Conservation (phyloP, 2,888 invertebrate genomes). For the Hypomecis atomaria region DNA sequence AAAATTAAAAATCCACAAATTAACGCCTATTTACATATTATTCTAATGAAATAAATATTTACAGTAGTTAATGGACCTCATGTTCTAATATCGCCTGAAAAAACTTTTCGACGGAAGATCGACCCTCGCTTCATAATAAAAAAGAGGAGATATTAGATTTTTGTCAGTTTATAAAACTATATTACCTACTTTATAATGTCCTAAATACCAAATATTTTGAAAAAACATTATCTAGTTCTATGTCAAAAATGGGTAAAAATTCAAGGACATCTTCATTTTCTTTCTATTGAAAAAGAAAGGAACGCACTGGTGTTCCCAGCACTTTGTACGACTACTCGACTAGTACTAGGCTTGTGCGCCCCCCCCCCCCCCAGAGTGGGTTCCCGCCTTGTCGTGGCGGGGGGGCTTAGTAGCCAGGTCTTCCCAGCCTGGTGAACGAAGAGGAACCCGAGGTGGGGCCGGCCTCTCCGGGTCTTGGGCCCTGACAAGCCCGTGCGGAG, state of each 20-base stretch:
- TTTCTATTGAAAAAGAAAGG: too few species aligned
- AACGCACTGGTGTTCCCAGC: too few species aligned
- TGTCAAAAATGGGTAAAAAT: neutral
- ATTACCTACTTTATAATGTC: neutral
- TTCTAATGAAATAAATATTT: slow-evolving; percentile 12
- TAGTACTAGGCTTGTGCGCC: too few species aligned
- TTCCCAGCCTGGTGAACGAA: too few species aligned
- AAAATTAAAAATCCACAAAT: neutral
- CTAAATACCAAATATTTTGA: neutral
- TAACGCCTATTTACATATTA: slow-evolving; percentile 16
- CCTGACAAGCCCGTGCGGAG: too few species aligned
- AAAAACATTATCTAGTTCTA: slow-evolving; percentile 1
- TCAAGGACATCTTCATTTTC: neutral
- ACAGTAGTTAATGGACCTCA: neutral
- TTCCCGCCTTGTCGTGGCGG: too few species aligned
- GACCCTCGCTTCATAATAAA: neutral
- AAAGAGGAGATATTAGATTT: slow-evolving; percentile 1
- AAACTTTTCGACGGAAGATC: too few species aligned
- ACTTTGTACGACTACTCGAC: too few species aligned
- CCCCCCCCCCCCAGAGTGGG: too few species aligned
- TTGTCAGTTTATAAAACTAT: slow-evolving; percentile 3
- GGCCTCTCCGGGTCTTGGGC: too few species aligned
- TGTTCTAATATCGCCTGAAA: neutral
- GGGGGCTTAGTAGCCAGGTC: too few species aligned
- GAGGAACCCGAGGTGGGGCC: too few species aligned